Conservation (phyloP, 2,888 invertebrate genomes). For the Melangyna quadrimaculata region DNA sequence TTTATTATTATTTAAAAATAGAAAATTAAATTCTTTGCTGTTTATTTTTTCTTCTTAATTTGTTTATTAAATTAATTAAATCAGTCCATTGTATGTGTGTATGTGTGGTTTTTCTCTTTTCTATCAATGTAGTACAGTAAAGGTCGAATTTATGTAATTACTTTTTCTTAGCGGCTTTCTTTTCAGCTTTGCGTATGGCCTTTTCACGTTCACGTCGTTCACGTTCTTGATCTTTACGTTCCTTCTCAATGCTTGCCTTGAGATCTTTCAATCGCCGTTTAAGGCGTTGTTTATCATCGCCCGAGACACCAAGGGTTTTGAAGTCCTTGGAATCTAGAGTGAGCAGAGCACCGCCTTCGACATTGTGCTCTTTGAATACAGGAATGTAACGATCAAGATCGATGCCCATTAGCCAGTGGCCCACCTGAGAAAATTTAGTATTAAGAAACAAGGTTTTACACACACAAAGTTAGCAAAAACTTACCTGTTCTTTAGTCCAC, state of each 20-base stretch:
- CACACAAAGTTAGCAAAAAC: conserved; percentile 42
- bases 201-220: conserved; percentile 92
- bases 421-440: conserved; percentile 84
- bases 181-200: conserved; percentile 92
- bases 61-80: conserved; percentile 73
- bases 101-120: conserved; percentile 65
- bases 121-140: conserved; percentile 43
- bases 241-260: conserved; percentile 87
- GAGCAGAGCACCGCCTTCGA: conserved; percentile 92
- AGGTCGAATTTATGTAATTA: conserved; percentile 72
- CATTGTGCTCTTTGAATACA: conserved; percentile 92
- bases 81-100: conserved; percentile 74
- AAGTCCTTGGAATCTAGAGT: conserved; percentile 95
- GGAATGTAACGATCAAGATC: conserved; percentile 93
- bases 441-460: background rate
- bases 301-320: conserved; percentile 90
- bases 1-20: conserved; percentile 17
- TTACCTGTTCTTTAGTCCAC: conserved; percentile 90
- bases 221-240: conserved; percentile 90
- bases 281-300: conserved; percentile 91
- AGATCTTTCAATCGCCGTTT: conserved; percentile 93
- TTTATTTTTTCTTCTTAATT: conserved; percentile 48
- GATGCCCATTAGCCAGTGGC: conserved; percentile 92
- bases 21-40: conserved; percentile 54
- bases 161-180: conserved; percentile 88